A percentile compares a stretch with the other conserved stretches of the same genome.
These are phyloP conservation scores for Amiota communis DNA, from an alignment of 2,888 invertebrate genomes.

Conservation along the genomic window DNA sequence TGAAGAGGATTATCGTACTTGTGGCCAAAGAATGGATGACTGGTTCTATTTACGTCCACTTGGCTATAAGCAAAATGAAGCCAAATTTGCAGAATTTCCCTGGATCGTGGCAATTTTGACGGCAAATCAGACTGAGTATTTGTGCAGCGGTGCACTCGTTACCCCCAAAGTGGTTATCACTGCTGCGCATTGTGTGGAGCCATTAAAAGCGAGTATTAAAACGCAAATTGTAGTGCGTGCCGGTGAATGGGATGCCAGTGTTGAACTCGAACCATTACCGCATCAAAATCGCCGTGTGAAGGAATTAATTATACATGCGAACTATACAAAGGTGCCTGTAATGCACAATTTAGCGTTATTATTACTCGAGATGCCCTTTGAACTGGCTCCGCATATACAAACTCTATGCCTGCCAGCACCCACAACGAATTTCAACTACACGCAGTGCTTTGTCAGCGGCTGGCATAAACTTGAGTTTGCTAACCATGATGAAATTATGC, in stretches of 20 bases:
- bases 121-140: constrained; percentile 30
- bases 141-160: constrained; percentile 52
- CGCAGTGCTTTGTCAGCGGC: constrained; percentile 53
- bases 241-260: constrained; percentile 55
- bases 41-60: constrained; percentile 51
- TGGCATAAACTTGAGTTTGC: constrained; percentile 44
- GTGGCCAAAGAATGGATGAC: constrained; percentile 48
- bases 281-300: constrained; percentile 44
- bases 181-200: constrained; percentile 48
- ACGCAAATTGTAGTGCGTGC: constrained; percentile 40
- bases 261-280: constrained; percentile 45
- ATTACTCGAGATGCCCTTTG: constrained; percentile 43
- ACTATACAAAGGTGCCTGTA: constrained; percentile 46
- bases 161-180: constrained; percentile 48
- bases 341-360: constrained; percentile 49
- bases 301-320: constrained; percentile 48
- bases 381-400: constrained; percentile 45
- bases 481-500: constrained; percentile 38
- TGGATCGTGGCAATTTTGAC: constrained; percentile 51
- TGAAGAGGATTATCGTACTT: constrained; percentile 25
- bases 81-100: constrained; percentile 52
- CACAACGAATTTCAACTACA: constrained; percentile 46
- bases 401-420: constrained; percentile 51
- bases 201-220: too few relatives aligned
- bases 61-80: constrained; percentile 48